Percentiles rank a stretch among this genome's conserved stretches.
Evolutionary conservation across 2,113 vertebrate species (phyloP).

Genomic region (Alethe diademata): DNA sequence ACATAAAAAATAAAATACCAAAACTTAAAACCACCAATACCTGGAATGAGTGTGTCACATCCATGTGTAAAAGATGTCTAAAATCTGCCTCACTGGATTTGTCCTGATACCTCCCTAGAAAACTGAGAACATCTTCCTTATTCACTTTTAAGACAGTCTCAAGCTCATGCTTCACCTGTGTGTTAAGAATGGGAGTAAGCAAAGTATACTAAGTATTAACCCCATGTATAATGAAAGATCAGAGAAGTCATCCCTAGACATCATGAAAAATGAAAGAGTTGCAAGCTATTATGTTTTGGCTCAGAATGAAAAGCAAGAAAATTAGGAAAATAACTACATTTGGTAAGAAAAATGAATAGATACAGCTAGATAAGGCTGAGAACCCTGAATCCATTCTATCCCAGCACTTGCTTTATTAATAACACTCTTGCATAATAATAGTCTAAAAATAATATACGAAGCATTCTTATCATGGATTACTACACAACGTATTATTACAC

Average conservation of each 20-base stretch:
- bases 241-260: background rate
- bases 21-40: slow-evolving; percentile 52
- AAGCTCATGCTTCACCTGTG: slow-evolving; percentile 72
- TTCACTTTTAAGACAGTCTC: slow-evolving; percentile 71
- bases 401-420: background rate
- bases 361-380: background rate
- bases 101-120: slow-evolving; percentile 73
- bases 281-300: background rate
- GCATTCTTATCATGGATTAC: background rate
- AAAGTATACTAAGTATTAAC: background rate
- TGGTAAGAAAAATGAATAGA: background rate
- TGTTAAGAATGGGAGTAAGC: background rate
- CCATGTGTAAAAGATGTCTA: slow-evolving; percentile 66
- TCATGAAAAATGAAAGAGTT: background rate
- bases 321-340: background rate
- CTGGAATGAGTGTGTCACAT: slow-evolving; percentile 76
- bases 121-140: slow-evolving; percentile 68
- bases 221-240: background rate
- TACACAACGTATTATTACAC: background rate
- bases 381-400: background rate
- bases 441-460: background rate
- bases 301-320: background rate
- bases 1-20: background rate
- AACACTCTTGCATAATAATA: background rate
- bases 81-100: slow-evolving; percentile 37